These are phyloP conservation scores for Sebastes ruberrimus DNA, from an alignment of 2,797 vertebrate species.

Conservation along the genomic window DNA sequence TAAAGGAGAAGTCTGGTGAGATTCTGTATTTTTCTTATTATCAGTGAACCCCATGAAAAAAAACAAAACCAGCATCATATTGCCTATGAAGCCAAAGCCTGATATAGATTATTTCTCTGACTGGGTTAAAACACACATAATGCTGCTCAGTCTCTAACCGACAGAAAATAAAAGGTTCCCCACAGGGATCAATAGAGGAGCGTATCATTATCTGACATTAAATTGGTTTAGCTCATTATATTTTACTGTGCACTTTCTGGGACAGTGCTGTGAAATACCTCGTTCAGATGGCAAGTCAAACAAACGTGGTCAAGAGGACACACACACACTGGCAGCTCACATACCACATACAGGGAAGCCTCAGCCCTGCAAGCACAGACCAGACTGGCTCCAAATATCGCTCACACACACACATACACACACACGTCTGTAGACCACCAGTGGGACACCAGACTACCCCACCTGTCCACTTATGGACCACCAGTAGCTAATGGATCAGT, in stretches of 20 bases:
- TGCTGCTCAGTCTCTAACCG: constrained; percentile 6
- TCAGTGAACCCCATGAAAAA: background rate
- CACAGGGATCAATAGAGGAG: constrained; percentile 13
- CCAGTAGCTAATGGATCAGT: constrained; percentile 46
- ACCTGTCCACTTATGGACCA: constrained; percentile 60
- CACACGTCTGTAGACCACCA: constrained; percentile 40
- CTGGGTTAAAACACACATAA: background rate
- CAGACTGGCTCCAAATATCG: constrained; percentile 44
- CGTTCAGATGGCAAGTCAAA: constrained; percentile 57
- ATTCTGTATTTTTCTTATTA: background rate
- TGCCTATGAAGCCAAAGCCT: background rate
- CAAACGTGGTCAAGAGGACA: constrained; percentile 22
- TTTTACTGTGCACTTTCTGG: constrained; percentile 40
- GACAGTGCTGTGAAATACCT: constrained; percentile 67
- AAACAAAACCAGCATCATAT: background rate
- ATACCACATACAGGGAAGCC: constrained; percentile 44
- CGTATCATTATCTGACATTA: constrained; percentile 45
- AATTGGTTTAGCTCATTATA: constrained; percentile 39
- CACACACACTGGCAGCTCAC: constrained; percentile 22
- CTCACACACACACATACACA: background rate
- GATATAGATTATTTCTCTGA: background rate
- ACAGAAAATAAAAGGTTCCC: constrained; percentile 1
- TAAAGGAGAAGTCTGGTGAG: background rate
- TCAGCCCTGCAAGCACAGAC: constrained; percentile 17
- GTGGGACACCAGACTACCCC: constrained; percentile 45